Base-by-base conservation (phyloP, 2,888 invertebrate genomes). In the Ennomos erosarius region DNA sequence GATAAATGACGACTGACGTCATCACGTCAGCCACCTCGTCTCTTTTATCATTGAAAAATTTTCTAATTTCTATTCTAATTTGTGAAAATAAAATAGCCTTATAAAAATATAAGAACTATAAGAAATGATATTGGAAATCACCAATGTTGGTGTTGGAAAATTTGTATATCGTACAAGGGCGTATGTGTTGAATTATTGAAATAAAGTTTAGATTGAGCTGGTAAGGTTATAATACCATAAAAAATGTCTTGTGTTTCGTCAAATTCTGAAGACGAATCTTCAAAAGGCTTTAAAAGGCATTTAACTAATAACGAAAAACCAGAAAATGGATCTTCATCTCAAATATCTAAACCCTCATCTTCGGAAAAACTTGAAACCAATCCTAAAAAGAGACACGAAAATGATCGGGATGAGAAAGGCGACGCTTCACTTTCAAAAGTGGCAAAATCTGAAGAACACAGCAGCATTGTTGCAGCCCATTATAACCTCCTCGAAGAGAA, bases 401-500 rank as follows among this genome's bases (percentile, higher is more conserved):
- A 36, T 47, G 57, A 66, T 44, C 65, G 67, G 11, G 69, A 68
- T 36, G 62, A 66, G 43, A 60, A 65, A 10, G 59, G 63, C 37
- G 59, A 55, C 4, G 8, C 43, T 5, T 8, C 62, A 10, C 6
- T 9, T 10, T 10, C 26, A 45, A 67, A 68, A 35, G 8, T 10
- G 9, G n/a, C 53, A n/a, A 49, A 40, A 10, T 59, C 42, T 44
- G 76, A 78, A 47, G 91, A 93, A 66, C 93, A 94, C 70, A 88
- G 93, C 33, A 86, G 87, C 64, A 88, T 96, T 10, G 98, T 99
- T 0, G 99, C 99, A 1, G 94, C 96, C 4, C 99, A 99, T 88
- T 99, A 99, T 84, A 99, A 99, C 87, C 94, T 95, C 52, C 87
- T 99, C 9, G 95, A 96, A 84, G 97, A 98, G 70, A 95, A 95